These are phyloP conservation scores for Hermatobates lingyangjiaoensis DNA, from an alignment of 1,140 invertebrate genomes.

Conservation along the genomic window DNA sequence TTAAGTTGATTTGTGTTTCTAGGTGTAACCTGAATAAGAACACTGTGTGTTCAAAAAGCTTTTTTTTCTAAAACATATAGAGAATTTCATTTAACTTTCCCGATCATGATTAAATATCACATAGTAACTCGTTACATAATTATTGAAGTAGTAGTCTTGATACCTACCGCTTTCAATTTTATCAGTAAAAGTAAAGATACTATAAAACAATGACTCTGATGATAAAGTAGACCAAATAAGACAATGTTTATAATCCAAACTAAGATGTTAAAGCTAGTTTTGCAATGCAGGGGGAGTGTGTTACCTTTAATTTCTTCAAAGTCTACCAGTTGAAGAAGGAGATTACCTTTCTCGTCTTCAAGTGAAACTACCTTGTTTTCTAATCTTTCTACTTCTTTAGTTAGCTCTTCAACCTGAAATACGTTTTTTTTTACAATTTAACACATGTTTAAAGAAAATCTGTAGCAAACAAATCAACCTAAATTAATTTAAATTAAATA, in stretches of 20 bases:
- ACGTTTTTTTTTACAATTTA: too few species aligned
- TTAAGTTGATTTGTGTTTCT: too few species aligned
- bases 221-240: background rate
- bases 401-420: constrained; percentile 31
- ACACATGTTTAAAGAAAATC: too few species aligned
- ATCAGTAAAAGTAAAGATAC: constrained; percentile 28
- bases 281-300: constrained; percentile 4
- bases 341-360: constrained; percentile 77
- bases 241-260: background rate
- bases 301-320: constrained; percentile 57
- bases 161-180: constrained; percentile 23
- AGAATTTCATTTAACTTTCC: too few species aligned
- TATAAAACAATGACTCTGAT: constrained; percentile 9
- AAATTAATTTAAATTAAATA: too few species aligned
- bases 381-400: constrained; percentile 42
- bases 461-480: too few species aligned
- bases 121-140: too few species aligned
- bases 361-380: constrained; percentile 60
- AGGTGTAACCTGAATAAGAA: too few species aligned
- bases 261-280: background rate
- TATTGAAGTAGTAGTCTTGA: too few species aligned
- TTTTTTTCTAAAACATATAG: too few species aligned
- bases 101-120: too few species aligned
- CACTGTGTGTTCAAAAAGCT: too few species aligned
- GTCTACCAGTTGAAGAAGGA: constrained; percentile 62